These are phyloP conservation scores for Siphamia tubifer DNA, from an alignment of 2,113 vertebrate genomes.

Conservation along the genomic window DNA sequence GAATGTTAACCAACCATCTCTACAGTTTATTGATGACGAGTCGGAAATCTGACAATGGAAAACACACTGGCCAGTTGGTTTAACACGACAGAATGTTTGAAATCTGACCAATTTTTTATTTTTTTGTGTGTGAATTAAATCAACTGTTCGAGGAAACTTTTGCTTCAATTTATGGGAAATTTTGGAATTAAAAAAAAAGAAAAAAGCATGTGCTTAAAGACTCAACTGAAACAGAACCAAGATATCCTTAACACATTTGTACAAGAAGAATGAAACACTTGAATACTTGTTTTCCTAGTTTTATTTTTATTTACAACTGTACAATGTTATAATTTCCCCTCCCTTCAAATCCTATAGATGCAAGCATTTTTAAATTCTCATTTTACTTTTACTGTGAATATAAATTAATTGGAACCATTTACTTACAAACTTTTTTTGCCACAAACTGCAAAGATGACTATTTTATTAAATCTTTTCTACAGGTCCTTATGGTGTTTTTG, in stretches of 20 bases:
- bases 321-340: not conserved
- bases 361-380: not conserved
- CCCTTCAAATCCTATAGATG: not conserved
- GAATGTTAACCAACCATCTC: not conserved
- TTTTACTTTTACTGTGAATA: conserved; percentile 10
- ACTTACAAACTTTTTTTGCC: not conserved
- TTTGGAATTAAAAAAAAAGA: not conserved
- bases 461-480: conserved; percentile 24
- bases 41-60: conserved; percentile 46
- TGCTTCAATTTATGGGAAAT: not conserved
- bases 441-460: not conserved
- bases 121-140: too few species aligned
- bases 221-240: not conserved
- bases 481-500: not conserved
- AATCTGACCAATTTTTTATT: too few species aligned
- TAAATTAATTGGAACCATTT: conserved; percentile 27
- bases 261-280: not conserved
- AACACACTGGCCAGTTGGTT: too few species aligned
- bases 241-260: not conserved
- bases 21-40: conserved; percentile 58
- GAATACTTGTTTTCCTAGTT: not conserved
- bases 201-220: not conserved
- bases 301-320: not conserved
- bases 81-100: too few species aligned
- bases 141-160: too few species aligned